A percentile compares a stretch with the other conserved stretches of the same genome.
These are phyloP conservation scores for Zapus hudsonius DNA, from an alignment of 2,113 vertebrate genomes.

Conservation along the genomic window DNA sequence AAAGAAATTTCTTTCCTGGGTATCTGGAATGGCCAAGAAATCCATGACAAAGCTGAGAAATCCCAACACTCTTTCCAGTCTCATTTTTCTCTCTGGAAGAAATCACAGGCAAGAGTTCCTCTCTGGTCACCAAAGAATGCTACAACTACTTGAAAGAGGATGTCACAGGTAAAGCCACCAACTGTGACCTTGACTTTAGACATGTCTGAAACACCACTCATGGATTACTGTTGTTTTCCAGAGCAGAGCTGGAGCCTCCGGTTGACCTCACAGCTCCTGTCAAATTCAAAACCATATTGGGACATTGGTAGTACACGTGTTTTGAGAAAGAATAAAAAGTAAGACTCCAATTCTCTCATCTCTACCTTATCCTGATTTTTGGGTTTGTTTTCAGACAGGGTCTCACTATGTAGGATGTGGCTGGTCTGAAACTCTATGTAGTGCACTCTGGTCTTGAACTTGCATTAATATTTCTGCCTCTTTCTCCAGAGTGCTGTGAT, in stretches of 20 bases:
- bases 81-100: not conserved
- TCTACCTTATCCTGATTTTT: not conserved
- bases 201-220: not conserved
- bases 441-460: not conserved
- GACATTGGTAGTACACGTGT: not conserved
- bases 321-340: not conserved
- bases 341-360: not conserved
- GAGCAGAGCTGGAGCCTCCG: not conserved
- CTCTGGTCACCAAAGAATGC: not conserved
- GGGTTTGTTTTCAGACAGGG: not conserved
- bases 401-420: not conserved
- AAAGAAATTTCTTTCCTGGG: not conserved
- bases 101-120: not conserved
- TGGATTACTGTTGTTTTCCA: not conserved
- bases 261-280: not conserved
- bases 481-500: not conserved
- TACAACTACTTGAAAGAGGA: not conserved
- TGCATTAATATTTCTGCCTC: not conserved
- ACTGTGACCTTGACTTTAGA: no score
- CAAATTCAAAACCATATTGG: not conserved
- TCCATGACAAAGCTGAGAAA: not conserved
- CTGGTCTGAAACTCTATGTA: not conserved
- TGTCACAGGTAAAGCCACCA: not conserved
- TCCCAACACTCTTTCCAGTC: not conserved
- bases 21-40: not conserved